Evolutionary conservation across 53 echinoderm and acorn worm genomes (phyloP).

Genomic region (Zoroaster sp.): DNA sequence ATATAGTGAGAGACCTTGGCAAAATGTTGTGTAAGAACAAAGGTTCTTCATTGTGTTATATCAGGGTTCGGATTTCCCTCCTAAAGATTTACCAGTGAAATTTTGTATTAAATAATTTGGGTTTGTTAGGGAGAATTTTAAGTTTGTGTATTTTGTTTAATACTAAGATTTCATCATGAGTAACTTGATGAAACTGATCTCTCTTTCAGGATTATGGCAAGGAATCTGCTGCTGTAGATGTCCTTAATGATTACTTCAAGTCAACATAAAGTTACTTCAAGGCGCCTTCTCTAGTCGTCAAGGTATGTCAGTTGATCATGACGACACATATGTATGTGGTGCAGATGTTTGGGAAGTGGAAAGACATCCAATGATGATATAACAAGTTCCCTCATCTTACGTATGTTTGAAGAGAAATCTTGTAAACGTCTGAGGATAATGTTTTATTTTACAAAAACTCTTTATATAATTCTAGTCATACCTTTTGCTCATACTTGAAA

Average conservation of each 20-base stretch:
- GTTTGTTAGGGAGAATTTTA: too few species aligned
- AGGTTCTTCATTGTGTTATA: too few species aligned
- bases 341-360: not conserved
- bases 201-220: slow-evolving; percentile 85
- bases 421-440: slow-evolving; percentile 15
- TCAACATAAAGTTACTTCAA: not conserved
- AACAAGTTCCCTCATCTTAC: slow-evolving; percentile 46
- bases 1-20: too few species aligned
- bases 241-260: slow-evolving; percentile 95
- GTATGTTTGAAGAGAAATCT: slow-evolving; percentile 4
- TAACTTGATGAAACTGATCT: too few species aligned
- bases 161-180: too few species aligned
- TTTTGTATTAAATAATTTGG: not conserved
- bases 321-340: not conserved
- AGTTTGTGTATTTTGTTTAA: too few species aligned
- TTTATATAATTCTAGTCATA: too few species aligned
- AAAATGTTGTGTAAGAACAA: too few species aligned
- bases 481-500: too few species aligned
- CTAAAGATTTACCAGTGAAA: not conserved
- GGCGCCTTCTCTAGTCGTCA: slow-evolving; percentile 63
- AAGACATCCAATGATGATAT: slow-evolving; percentile 32
- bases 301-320: slow-evolving; percentile 71
- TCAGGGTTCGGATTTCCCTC: too few species aligned
- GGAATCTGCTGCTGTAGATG: slow-evolving; percentile 86
- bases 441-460: not conserved